A percentile compares a stretch with the other conserved stretches of the same genome.
These are phyloP conservation scores for Agrochola lychnidis DNA, from an alignment of 2,888 invertebrate genomes.

Conservation along the genomic window DNA sequence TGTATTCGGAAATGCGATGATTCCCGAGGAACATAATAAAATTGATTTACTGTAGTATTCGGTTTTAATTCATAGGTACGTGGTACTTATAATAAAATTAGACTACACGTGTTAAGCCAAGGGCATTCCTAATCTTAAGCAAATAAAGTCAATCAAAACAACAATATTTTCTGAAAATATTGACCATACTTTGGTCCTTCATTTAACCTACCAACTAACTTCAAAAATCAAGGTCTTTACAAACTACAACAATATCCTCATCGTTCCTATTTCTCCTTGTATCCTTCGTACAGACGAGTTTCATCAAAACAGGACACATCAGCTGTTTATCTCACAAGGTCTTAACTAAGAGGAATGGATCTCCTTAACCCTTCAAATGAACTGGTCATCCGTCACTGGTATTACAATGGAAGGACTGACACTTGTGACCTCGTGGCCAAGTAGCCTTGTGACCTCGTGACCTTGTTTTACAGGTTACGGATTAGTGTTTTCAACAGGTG, in stretches of 20 bases:
- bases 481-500: constrained; percentile 23
- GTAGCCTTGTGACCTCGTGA: not conserved
- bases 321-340: constrained; percentile 41
- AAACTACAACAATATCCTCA: not conserved
- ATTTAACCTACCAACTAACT: not conserved
- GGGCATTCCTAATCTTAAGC: no score
- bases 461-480: constrained; percentile 4
- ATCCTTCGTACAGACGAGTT: constrained; percentile 14
- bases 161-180: not conserved
- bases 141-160: not conserved
- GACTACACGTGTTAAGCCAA: not conserved
- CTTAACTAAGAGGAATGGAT: constrained; percentile 49
- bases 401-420: constrained; percentile 24
- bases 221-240: not conserved
- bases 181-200: not conserved
- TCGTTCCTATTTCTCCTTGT: not conserved
- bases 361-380: constrained; percentile 47
- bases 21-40: no score
- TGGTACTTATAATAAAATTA: no score
- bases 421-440: constrained; percentile 17
- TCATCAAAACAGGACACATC: constrained; percentile 38
- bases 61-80: no score
- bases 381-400: constrained; percentile 45
- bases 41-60: no score
- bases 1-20: no score